These are phyloP conservation scores for Sebastes diaconus DNA, from an alignment of 2,797 vertebrate species.

Conservation along the genomic window DNA sequence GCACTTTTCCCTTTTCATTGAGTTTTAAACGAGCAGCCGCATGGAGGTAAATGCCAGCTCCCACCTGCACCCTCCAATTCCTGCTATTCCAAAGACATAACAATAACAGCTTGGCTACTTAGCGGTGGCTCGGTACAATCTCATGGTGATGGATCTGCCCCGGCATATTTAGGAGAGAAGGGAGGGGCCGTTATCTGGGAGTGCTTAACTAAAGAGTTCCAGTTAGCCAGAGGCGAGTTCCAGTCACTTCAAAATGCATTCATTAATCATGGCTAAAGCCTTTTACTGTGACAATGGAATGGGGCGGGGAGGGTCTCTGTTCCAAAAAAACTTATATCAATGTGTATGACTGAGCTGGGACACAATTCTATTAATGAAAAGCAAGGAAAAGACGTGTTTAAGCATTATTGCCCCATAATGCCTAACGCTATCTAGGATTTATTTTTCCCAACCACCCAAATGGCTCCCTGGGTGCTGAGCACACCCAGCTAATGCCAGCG, in stretches of 20 bases:
- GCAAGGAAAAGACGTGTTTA: conserved; percentile 63
- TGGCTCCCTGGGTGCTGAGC: conserved; percentile 68
- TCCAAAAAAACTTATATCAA: conserved; percentile 49
- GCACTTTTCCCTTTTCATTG: conserved; percentile 58
- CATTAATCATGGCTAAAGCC: conserved; percentile 49
- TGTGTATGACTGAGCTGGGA: conserved; percentile 63
- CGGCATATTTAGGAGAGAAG: conserved; percentile 1
- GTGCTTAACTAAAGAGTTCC: conserved; percentile 45
- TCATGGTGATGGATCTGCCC: conserved; percentile 32
- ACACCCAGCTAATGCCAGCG: conserved; percentile 67
- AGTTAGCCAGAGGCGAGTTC: conserved; percentile 37
- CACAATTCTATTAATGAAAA: conserved; percentile 76
- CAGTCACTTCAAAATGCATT: conserved; percentile 26
- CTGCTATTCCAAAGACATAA: conserved; percentile 46
- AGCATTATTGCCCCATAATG: conserved; percentile 79
- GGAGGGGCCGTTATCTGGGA: background rate
- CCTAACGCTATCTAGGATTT: conserved; percentile 74
- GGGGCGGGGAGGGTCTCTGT: background rate
- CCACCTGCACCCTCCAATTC: conserved; percentile 50
- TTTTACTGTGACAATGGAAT: conserved; percentile 27
- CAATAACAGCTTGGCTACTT: conserved; percentile 55
- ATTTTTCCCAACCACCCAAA: conserved; percentile 69
- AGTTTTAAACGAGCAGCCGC: conserved; percentile 56
- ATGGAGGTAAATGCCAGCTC: conserved; percentile 56
- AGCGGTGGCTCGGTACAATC: conserved; percentile 15